Conservation (phyloP, 2,797 vertebrate species). For the Oceanodroma leucorhoa region DNA sequence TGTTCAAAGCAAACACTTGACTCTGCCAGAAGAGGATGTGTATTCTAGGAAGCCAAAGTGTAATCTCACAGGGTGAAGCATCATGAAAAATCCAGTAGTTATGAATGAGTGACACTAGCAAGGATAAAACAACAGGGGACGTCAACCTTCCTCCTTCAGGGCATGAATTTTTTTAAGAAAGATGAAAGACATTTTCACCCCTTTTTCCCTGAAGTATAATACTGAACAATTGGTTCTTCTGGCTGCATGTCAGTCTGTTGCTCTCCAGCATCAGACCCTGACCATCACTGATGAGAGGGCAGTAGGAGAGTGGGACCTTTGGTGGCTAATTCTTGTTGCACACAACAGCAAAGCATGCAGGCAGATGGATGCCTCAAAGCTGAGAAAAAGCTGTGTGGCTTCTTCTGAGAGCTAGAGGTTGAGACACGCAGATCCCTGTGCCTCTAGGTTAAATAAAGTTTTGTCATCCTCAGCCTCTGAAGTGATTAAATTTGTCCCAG, state of each 20-base stretch:
- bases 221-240: not conserved
- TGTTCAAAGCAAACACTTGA: not conserved
- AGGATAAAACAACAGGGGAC: not conserved
- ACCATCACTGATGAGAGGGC: not conserved
- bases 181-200: not conserved
- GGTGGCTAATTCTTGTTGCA: not conserved
- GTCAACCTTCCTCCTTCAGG: not conserved
- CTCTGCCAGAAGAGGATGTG: not conserved
- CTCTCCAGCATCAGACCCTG: not conserved
- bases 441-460: conserved; percentile 58
- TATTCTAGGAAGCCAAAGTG: not conserved
- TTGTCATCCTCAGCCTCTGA: conserved; percentile 45
- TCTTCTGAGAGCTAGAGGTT: not conserved
- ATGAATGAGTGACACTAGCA: not conserved
- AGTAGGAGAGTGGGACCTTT: not conserved
- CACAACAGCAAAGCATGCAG: not conserved
- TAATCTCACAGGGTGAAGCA: not conserved
- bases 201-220: not conserved
- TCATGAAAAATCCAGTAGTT: conserved; percentile 15
- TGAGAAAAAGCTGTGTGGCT: not conserved
- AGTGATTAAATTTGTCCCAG: conserved; percentile 66
- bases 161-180: conserved; percentile 13
- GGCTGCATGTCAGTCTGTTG: not conserved
- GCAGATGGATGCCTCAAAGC: not conserved
- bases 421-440: not conserved